These are phyloP conservation scores for Arrhamphus sclerolepis DNA, from an alignment of 2,797 vertebrate species.

Conservation along the genomic window DNA sequence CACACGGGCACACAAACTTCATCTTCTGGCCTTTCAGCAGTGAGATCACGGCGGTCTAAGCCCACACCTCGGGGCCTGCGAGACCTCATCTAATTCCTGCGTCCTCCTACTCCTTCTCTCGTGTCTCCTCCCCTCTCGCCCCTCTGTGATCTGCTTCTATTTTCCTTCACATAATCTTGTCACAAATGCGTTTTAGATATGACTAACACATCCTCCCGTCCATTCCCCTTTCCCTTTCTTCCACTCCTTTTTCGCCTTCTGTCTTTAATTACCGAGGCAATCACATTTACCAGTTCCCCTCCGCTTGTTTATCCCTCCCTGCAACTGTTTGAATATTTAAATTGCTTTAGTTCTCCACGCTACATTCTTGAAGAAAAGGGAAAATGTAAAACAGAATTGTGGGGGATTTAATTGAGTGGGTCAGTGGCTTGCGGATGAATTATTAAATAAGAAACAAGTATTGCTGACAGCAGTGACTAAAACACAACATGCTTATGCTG, in stretches of 20 bases:
- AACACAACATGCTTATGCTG: constrained; percentile 22
- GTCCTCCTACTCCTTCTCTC: constrained; percentile 40
- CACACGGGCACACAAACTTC: constrained; percentile 13
- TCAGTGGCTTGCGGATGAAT: constrained; percentile 74
- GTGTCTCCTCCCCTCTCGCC: constrained; percentile 42
- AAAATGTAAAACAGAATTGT: constrained; percentile 55
- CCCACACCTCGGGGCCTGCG: constrained; percentile 58
- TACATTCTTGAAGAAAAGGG: constrained; percentile 49
- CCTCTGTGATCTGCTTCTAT: constrained; percentile 64
- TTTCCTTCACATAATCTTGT: constrained; percentile 75
- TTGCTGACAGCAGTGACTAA: constrained; percentile 54
- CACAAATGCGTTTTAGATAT: constrained; percentile 67
- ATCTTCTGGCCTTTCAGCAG: constrained; percentile 47
- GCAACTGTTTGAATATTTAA: constrained; percentile 75
- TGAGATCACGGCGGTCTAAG: constrained; percentile 62
- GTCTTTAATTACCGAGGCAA: constrained; percentile 79
- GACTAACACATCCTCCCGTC: constrained; percentile 70
- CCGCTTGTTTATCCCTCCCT: constrained; percentile 72
- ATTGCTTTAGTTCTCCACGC: constrained; percentile 67
- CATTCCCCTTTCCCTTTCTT: constrained; percentile 55
- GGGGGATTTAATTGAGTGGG: constrained; percentile 80
- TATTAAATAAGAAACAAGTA: constrained; percentile 73
- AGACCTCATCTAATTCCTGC: constrained; percentile 66
- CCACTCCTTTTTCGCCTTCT: constrained; percentile 45
- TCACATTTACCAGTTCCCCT: constrained; percentile 71